Evolutionary conservation across 2,113 vertebrate species (phyloP).

Genomic region (Calidris pugnax): DNA sequence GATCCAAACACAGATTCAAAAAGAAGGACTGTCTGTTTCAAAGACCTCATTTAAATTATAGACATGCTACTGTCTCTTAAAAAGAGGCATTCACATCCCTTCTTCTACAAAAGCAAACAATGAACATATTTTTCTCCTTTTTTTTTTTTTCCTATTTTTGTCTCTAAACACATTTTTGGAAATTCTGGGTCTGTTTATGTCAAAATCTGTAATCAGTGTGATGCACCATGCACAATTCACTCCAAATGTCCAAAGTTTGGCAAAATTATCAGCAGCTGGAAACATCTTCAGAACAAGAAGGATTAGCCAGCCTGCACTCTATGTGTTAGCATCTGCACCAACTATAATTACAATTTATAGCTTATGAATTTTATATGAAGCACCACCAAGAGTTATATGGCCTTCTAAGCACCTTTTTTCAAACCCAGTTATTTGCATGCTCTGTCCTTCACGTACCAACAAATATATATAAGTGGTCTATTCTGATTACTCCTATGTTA

Average conservation of each 20-base stretch:
- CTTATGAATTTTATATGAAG: neutral
- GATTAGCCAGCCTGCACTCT: neutral
- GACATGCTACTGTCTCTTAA: neutral
- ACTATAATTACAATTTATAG: neutral
- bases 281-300: neutral
- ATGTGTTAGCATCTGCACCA: neutral
- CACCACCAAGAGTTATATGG: neutral
- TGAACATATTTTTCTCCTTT: rapidly evolving
- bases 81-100: neutral
- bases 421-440: neutral
- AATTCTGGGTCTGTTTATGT: neutral
- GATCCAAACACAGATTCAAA: neutral
- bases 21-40: neutral
- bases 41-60: neutral
- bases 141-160: neutral
- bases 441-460: neutral
- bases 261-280: neutral
- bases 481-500: neutral
- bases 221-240: neutral
- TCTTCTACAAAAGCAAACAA: neutral
- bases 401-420: neutral
- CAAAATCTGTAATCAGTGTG: neutral
- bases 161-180: neutral
- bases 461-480: neutral
- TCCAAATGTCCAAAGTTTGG: neutral